Conservation (phyloP, 1,140 invertebrate genomes). For the Drosophila rufa region DNA sequence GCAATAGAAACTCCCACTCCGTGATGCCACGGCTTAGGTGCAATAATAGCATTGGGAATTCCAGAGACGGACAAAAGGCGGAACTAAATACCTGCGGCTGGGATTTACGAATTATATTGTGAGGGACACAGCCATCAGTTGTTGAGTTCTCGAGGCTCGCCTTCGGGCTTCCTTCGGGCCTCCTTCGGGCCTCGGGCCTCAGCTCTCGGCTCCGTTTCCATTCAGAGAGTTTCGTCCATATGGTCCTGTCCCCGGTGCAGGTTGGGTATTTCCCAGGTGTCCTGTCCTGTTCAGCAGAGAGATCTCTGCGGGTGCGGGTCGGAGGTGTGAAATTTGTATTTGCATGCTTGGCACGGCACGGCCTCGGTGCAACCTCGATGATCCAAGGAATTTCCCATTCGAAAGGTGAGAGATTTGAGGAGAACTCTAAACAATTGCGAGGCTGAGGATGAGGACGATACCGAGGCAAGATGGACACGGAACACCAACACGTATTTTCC, state of each 20-base stretch:
- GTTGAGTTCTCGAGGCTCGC: conserved; percentile 2
- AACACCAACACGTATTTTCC: conserved; percentile 71
- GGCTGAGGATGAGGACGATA: background rate
- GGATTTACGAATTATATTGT: conserved; percentile 79
- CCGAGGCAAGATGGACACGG: conserved; percentile 1
- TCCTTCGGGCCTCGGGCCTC: background rate
- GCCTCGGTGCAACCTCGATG: conserved; percentile 27
- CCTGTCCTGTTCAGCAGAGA: conserved; percentile 3
- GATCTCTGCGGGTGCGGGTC: background rate
- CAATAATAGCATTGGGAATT: conserved; percentile 83
- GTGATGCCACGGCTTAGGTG: conserved; percentile 69
- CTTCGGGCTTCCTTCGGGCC: too few relatives aligned
- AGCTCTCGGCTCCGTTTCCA: conserved; percentile 9
- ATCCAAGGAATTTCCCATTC: conserved; percentile 74
- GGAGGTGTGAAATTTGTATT: conserved; percentile 82
- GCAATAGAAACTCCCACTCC: conserved; percentile 18
- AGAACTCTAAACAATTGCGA: conserved; percentile 39
- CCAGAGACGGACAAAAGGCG: conserved; percentile 76
- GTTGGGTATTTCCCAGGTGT: conserved; percentile 66
- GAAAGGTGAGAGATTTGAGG: conserved; percentile 73
- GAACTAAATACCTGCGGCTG: conserved; percentile 83
- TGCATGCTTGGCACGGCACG: conserved; percentile 66
- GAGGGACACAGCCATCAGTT: conserved; percentile 8
- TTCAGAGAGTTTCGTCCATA: conserved; percentile 48
- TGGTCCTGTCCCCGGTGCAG: conserved; percentile 29